Evolutionary conservation across 2,113 vertebrate species (phyloP).

Genomic region (Ascaphus truei): DNA sequence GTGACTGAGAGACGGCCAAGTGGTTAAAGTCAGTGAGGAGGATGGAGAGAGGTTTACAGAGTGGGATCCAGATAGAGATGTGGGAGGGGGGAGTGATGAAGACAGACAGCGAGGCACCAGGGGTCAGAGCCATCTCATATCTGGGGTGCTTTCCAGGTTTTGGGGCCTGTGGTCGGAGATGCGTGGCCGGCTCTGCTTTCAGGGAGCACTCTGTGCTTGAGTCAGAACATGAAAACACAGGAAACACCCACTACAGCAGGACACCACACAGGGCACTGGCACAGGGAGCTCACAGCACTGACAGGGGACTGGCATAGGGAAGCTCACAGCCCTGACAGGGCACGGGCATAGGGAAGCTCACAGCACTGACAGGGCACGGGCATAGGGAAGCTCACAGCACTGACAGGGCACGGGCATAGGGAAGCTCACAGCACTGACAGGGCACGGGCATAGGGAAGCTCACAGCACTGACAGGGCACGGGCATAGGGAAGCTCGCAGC

Average conservation of each 20-base stretch:
- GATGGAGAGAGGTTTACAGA: constrained; percentile 12
- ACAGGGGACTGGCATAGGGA: neutral
- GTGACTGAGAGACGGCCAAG: neutral
- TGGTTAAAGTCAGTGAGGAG: neutral
- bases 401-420: neutral
- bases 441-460: too few species aligned
- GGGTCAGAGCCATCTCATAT: constrained; percentile 30
- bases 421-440: too few species aligned
- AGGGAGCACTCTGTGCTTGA: constrained; percentile 19
- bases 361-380: neutral
- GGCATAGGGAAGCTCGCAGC: too few species aligned
- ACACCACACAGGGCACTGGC: neutral
- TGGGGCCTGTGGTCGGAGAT: constrained; percentile 30
- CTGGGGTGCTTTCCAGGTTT: constrained; percentile 36
- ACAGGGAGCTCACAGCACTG: too few species aligned
- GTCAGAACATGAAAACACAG: constrained; percentile 22
- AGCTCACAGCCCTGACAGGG: neutral
- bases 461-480: too few species aligned
- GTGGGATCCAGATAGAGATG: constrained; percentile 33
- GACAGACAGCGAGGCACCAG: constrained; percentile 31
- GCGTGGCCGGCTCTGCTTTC: constrained; percentile 26
- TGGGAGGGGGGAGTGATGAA: constrained; percentile 27
- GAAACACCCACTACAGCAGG: constrained; percentile 6
- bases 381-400: neutral
- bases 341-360: neutral